Conservation (phyloP, 1,140 invertebrate genomes). For the Lordiphosa collinella region DNA sequence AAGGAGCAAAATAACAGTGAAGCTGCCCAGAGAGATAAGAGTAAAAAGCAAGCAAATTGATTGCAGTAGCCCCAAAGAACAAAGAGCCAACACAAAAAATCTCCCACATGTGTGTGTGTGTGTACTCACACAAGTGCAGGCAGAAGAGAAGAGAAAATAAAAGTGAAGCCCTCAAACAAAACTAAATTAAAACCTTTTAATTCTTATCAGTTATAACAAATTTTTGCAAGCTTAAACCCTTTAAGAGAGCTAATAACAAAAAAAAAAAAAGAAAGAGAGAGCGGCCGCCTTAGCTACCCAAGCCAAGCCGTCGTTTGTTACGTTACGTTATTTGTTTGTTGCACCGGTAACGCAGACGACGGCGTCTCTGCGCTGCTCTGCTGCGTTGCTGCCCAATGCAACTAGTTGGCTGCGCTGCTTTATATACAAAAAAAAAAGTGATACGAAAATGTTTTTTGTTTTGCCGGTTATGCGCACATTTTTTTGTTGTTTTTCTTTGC, state of each 20-base stretch:
- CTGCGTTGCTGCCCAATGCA: not conserved
- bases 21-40: slow-evolving; percentile 2
- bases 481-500: slow-evolving; percentile 16
- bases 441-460: slow-evolving; percentile 2
- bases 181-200: not conserved
- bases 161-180: not conserved
- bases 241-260: no score
- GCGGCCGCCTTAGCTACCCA: not conserved
- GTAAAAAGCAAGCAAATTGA: slow-evolving; percentile 10
- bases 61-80: slow-evolving; percentile 10
- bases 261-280: not conserved
- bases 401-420: slow-evolving; percentile 4
- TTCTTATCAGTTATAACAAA: no score
- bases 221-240: no score
- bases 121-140: no score
- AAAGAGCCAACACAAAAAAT: not conserved
- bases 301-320: not conserved
- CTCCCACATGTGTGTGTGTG: no score
- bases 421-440: not conserved
- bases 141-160: not conserved
- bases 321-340: no score
- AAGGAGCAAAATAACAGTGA: slow-evolving; percentile 2
- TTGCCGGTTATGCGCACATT: slow-evolving; percentile 39
- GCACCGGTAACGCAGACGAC: slow-evolving; percentile 12
- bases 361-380: not conserved